Evolutionary conservation across 2,113 vertebrate species (phyloP), one percentile per base, ranked within the genome.

Genomic region (Pomatorhinus ruficollis): DNA sequence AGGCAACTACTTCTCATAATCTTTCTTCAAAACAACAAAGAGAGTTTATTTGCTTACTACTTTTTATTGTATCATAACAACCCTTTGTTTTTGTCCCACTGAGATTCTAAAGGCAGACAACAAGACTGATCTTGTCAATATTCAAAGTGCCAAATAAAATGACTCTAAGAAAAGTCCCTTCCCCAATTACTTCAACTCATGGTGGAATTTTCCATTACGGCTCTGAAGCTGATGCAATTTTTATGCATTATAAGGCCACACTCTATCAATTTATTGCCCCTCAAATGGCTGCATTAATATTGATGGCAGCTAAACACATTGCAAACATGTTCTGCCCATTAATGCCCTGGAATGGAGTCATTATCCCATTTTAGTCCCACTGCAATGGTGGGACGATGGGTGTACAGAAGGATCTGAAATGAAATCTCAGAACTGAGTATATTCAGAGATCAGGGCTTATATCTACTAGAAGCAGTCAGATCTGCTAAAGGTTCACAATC

Each of bases 201-300:
- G 25, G 45, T 94, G n/a, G n/a, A 85, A 89, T 85, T 95, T 95
- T 89, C 83, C 66, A 87, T 91, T 94, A 89, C 0, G 0, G 9
- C 37, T 87, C 53, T 94, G 61, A 91, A 84, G 74, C 53, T 94
- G 91, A 84, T 95, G 84, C 37, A 94, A 94, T 96, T 96, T 97
- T 95, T 95, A 95, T 96, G 89, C 54, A 95, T 95, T 95, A 84
- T 89, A 85, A 95, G 81, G 74, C 87, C 54, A 84, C 74, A 93
- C 25, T 91, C 89, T 93, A 94, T 95, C 89, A 96, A 87, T 97
- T 94, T 96, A 96, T 93, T 94, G 87, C 78, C 70, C 87, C 91
- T 91, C 74, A 96, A 94, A 95, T 93, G 66, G 89, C 12, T 54
- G 20, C 74, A 94, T 96, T 91, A 96, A 96, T 96, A 96, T 72